A percentile compares a stretch with the other conserved stretches of the same genome.
phyloP scores from a whole-genome alignment of 2,113 vertebrate genomes.

The Macquaria ambigua region DNA sequence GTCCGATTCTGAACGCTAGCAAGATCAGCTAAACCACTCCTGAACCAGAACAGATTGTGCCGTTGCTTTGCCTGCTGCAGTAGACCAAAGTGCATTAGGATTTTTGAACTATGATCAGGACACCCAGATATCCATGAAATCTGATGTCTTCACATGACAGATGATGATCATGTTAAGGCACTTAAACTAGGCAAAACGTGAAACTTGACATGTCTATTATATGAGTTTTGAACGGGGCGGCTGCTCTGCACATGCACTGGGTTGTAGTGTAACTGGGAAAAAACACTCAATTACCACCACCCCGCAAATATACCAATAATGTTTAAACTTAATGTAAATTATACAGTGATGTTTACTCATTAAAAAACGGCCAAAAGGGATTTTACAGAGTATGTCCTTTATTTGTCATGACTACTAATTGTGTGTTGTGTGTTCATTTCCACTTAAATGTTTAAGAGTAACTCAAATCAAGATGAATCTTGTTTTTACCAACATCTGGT shows the following conservation, averaged over 20 bases:
- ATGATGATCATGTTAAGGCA: not conserved
- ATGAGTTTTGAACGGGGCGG: not conserved
- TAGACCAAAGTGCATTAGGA: not conserved
- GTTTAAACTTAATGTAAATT: not conserved
- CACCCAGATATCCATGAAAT: not conserved
- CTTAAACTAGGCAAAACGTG: not conserved
- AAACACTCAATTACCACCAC: not conserved
- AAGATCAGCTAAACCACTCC: not conserved
- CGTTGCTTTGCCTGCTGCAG: not conserved
- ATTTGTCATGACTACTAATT: not conserved
- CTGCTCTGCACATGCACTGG: not conserved
- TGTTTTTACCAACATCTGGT: not conserved
- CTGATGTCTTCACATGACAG: not conserved
- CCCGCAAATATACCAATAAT: not conserved
- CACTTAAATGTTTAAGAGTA: not conserved
- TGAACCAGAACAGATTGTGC: not conserved
- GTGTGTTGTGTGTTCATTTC: not conserved
- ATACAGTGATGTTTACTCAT: not conserved
- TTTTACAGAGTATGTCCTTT: not conserved
- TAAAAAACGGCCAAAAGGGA: not conserved
- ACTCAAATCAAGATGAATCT: not conserved
- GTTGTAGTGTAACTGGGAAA: not conserved
- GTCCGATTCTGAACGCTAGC: not conserved
- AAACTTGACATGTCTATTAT: not conserved
- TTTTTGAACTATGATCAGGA: not conserved